Evolutionary conservation across 2,113 vertebrate genomes (phyloP), one percentile per base, ranked within the genome.

Genomic region (Aegithalos caudatus): DNA sequence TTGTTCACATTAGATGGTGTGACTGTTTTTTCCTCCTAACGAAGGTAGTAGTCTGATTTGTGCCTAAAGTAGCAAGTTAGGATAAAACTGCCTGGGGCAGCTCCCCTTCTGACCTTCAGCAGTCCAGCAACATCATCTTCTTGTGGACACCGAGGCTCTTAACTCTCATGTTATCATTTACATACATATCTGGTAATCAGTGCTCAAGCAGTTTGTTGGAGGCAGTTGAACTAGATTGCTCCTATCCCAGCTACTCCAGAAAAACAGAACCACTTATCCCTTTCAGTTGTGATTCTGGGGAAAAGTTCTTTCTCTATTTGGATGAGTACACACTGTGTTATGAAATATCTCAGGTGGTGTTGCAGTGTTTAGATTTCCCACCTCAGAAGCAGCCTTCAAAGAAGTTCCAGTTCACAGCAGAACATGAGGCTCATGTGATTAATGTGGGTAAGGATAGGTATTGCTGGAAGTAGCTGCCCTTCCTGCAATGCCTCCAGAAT

Each of bases 261-360:
- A 53, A 86, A 65, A 17, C 14, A 40, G 44, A 64, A 23, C 17
- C 9, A 1, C 17, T 62, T 54, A 3, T 71, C 12, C 12, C 13
- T 81, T 57, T 70, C 17, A 51, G 2, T 3, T 77, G 33, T 1
- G 3, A 10, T 72, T 56, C 19, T 83, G 29, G 29, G 74, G 67
- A 38, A 40, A 38, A 3, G 6, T 51, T 37, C 8, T 61, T 13
- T 79, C 48, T 60, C 3, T 33, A 0, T 60, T 51, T 76, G 53
- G 31, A 27, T 38, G 3, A 42, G 35, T 2, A 8, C 10, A 17
- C 17, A 8, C 17, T 37, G 38, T 0, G 0, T 25, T 45, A 35
- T 3, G 17, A 21, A 69, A 21, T 9, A 22, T 14, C 0, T 9
- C n/a, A 48, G 70, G 11, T 25, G 25, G 25, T 45, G 27, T 8